Evolutionary conservation across 1,140 invertebrate species (phyloP).

Genomic region (Drosophila obscura): DNA sequence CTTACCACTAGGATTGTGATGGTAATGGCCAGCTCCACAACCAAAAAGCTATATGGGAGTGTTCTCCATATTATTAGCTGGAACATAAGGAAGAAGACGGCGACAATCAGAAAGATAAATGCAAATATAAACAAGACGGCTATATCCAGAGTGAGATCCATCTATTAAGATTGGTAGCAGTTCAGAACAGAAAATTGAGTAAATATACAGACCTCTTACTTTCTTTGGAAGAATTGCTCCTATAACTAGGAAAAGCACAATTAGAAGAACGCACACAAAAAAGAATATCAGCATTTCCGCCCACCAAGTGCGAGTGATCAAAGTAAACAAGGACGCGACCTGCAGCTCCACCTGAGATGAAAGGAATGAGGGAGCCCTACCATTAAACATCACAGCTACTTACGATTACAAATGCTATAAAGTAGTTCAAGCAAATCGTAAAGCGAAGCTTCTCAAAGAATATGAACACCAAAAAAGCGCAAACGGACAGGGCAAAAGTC

Average conservation of each 20-base stretch:
- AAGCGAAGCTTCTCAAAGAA: conserved; percentile 50
- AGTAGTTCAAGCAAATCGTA: conserved; percentile 12
- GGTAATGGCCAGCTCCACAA: conserved; percentile 21
- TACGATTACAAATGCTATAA: conserved; percentile 41
- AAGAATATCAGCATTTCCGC: conserved; percentile 33
- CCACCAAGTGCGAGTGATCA: conserved; percentile 17
- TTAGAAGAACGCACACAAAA: background rate
- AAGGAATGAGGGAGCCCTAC: background rate
- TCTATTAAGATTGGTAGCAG: conserved; percentile 14
- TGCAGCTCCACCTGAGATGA: conserved; percentile 47
- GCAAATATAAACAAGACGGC: conserved; percentile 59
- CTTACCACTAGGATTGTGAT: conserved; percentile 43
- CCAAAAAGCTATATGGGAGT: background rate
- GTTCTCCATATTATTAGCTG: background rate
- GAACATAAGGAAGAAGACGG: conserved; percentile 32
- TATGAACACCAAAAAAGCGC: conserved; percentile 35
- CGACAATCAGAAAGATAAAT: conserved; percentile 57
- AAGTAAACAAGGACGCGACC: conserved; percentile 31
- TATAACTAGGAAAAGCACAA: conserved; percentile 20
- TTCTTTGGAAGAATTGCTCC: conserved; percentile 28
- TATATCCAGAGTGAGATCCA: conserved; percentile 64
- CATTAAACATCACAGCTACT: conserved; percentile 8
- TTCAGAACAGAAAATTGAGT: background rate
- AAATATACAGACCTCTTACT: background rate
- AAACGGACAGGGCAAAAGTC: conserved; percentile 34